Evolutionary conservation across 2,888 invertebrate genomes (phyloP).

Genomic region (Ochlodes sylvanus): DNA sequence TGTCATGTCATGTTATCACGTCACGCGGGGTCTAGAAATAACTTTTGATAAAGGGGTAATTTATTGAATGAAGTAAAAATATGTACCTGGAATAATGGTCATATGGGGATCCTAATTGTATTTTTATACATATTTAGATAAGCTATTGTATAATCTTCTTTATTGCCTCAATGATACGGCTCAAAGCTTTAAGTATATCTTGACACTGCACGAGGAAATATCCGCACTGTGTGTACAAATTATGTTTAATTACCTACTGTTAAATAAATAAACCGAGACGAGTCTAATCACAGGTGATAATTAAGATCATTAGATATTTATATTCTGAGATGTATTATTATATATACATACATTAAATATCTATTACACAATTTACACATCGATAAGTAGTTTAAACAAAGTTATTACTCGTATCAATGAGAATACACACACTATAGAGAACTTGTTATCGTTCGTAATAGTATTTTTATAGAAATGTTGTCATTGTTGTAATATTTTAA

Average conservation of each 20-base stretch:
- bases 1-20: not conserved
- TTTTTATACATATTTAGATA: not conserved
- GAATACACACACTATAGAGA: not conserved
- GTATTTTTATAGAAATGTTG: slow-evolving; percentile 16
- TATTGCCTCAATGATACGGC: slow-evolving; percentile 12
- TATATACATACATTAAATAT: too few relatives aligned
- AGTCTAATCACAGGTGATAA: too few relatives aligned
- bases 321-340: too few relatives aligned
- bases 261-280: too few relatives aligned
- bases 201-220: slow-evolving; percentile 13
- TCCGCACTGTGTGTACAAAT: slow-evolving; percentile 12
- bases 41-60: not conserved
- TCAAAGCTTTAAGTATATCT: slow-evolving; percentile 12
- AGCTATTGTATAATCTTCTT: slow-evolving; percentile 16
- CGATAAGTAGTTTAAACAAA: too few relatives aligned
- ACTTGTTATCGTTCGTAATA: not conserved
- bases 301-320: too few relatives aligned
- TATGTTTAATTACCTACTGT: not conserved
- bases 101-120: not conserved
- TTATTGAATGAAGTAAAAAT: not conserved
- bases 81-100: too few relatives aligned
- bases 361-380: too few relatives aligned
- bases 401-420: not conserved
- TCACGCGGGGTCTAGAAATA: not conserved
- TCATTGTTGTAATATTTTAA: not conserved